Evolutionary conservation across 2,797 vertebrate species (phyloP), one percentile per base, ranked within the genome.

Genomic region (Tachyglossus aculeatus): DNA sequence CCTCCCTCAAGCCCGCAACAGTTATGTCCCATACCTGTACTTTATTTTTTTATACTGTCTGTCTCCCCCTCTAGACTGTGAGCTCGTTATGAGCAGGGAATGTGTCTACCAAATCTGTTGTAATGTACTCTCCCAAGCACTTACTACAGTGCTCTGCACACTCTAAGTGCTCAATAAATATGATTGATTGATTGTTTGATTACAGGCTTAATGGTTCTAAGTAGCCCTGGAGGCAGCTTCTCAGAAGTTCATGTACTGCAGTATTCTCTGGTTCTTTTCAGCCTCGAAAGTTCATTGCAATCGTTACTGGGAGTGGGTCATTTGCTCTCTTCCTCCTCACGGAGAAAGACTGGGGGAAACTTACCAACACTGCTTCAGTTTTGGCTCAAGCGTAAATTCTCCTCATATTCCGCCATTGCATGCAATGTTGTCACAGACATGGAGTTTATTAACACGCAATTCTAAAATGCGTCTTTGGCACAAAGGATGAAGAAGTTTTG

Each of bases 401-500:
- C 77, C 57, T 61, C 61, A 78, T 77, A 77, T 67, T 74, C 45
- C 67, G 84, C 78, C 63, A 10, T 41, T 54, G 75, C 85, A 90
- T 90, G 85, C 88, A 88, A 82, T 29, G 60, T 40, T 52, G 50
- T 62, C 74, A 78, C 68, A 64, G 76, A 69, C 56, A 72, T 55
- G 63, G 21, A 78, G 34, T 77, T 71, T n/a, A 78, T 77, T 69
- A 74, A 84, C 78, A 82, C 58, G 58, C 82, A 83, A 81, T 78
- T 80, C 77, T 77, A 73, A 50, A 45, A 59, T 6, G 78, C 45
- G 59, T 62, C 61, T 77, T 80, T 41, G 57, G 61, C 76, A 74
- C 0, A 78, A 84, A 82, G 76, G 77, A 86, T 5, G 74, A 88
- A 83, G 27, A 86, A 77, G 50, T 78, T 77, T 91, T 83, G 88